phyloP scores from a whole-genome alignment of 2,113 vertebrate genomes.

The Pampusana beccarii region DNA sequence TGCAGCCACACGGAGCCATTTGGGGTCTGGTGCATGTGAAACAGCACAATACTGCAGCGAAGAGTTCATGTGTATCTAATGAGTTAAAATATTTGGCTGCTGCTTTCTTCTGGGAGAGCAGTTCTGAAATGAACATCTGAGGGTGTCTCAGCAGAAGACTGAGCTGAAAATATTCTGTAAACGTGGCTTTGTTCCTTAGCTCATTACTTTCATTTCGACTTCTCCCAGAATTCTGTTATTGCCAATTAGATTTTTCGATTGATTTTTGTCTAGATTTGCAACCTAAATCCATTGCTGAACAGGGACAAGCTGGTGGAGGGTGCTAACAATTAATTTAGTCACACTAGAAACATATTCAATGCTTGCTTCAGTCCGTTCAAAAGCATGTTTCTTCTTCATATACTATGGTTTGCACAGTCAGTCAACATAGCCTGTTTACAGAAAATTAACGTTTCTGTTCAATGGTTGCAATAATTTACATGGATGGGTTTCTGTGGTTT shows the following conservation, averaged over 20 bases:
- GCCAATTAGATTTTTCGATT: not conserved
- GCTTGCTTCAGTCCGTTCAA: slow-evolving; percentile 16
- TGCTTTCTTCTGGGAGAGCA: slow-evolving; percentile 44
- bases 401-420: not conserved
- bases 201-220: not conserved
- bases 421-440: not conserved
- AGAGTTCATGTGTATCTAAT: slow-evolving; percentile 28
- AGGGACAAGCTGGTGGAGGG: not conserved
- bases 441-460: slow-evolving; percentile 9
- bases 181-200: slow-evolving; percentile 49
- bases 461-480: not conserved
- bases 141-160: slow-evolving; percentile 39
- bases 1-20: slow-evolving; percentile 45
- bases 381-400: slow-evolving; percentile 17
- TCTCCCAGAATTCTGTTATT: slow-evolving; percentile 7
- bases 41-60: not conserved
- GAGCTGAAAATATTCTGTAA: slow-evolving; percentile 52
- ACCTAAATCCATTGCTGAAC: not conserved
- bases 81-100: slow-evolving; percentile 65
- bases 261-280: slow-evolving; percentile 12
- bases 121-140: slow-evolving; percentile 54
- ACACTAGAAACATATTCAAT: not conserved
- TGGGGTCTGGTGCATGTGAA: slow-evolving; percentile 3
- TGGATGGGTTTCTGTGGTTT: not conserved
- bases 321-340: slow-evolving; percentile 23